These are phyloP conservation scores for Caenorhabditis wallacei DNA, from an alignment of 2,888 invertebrate genomes.

Conservation along the genomic window DNA sequence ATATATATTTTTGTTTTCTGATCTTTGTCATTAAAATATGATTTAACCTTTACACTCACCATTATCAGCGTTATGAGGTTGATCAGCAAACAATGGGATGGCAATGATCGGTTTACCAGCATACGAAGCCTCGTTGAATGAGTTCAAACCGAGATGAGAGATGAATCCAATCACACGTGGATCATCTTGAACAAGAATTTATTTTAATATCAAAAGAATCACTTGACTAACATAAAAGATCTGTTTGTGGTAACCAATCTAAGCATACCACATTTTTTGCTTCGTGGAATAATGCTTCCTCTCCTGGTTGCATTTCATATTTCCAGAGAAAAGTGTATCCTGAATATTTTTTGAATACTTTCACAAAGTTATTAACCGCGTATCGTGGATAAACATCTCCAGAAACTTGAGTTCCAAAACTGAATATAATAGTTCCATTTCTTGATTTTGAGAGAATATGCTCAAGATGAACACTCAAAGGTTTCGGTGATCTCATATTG, in stretches of 20 bases:
- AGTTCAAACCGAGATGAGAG: conserved; percentile 72
- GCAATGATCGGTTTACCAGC: conserved; percentile 68
- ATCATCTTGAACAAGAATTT: conserved; percentile 3
- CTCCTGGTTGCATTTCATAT: conserved; percentile 63
- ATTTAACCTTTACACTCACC: conserved; percentile 36
- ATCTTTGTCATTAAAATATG: neutral
- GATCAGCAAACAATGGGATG: conserved; percentile 73
- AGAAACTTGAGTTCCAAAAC: conserved; percentile 64
- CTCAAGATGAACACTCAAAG: conserved; percentile 44
- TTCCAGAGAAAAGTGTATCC: conserved; percentile 76
- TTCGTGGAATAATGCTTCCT: conserved; percentile 62
- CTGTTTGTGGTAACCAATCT: conserved; percentile 74
- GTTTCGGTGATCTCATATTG: conserved; percentile 62
- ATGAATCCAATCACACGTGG: conserved; percentile 67
- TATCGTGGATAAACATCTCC: conserved; percentile 55
- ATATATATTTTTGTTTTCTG: conserved; percentile 12
- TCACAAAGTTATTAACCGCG: conserved; percentile 65
- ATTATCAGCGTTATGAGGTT: conserved; percentile 66
- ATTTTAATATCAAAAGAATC: conserved; percentile 7
- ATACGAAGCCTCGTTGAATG: conserved; percentile 66
- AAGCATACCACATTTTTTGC: conserved; percentile 63
- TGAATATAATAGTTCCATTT: conserved; percentile 62
- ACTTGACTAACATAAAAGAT: conserved; percentile 62
- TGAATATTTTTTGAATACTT: conserved; percentile 71
- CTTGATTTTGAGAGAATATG: conserved; percentile 15